Percentiles rank a stretch among this genome's conserved stretches.
Evolutionary conservation across 2,113 vertebrate genomes (phyloP).

Genomic region (Bettongia penicillata): DNA sequence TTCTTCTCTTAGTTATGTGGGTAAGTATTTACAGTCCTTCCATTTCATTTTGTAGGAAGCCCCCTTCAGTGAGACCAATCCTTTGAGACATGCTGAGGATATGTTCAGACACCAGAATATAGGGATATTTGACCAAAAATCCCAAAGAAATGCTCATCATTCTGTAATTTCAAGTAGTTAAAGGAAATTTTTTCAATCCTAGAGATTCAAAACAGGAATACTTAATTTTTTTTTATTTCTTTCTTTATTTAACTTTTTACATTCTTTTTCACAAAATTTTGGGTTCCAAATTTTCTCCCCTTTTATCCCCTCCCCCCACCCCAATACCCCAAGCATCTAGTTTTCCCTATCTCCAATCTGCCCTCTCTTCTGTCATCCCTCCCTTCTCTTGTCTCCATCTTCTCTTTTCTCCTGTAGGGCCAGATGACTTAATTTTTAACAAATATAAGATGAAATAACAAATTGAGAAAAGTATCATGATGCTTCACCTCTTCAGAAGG

Average conservation of each 20-base stretch:
- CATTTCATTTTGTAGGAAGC: background rate
- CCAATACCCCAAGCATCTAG: too few relatives aligned
- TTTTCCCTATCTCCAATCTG: too few relatives aligned
- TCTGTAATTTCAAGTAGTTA: background rate
- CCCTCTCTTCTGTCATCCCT: too few relatives aligned
- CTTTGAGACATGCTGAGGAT: background rate
- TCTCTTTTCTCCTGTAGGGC: too few relatives aligned
- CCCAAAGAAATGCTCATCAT: background rate
- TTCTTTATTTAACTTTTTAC: too few relatives aligned
- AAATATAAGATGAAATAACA: background rate
- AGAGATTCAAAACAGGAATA: background rate
- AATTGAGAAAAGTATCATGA: background rate
- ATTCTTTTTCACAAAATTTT: too few relatives aligned
- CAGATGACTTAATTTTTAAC: background rate
- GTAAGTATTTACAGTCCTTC: background rate
- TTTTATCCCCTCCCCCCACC: too few relatives aligned
- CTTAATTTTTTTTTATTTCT: too few relatives aligned
- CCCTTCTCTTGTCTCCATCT: too few relatives aligned
- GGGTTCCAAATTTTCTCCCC: too few relatives aligned
- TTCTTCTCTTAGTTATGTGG: background rate
- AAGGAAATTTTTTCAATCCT: background rate
- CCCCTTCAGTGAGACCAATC: background rate
- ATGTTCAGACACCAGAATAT: background rate
- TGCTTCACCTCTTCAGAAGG: background rate
- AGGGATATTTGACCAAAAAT: background rate